Evolutionary conservation across 2,113 vertebrate species (phyloP).

Genomic region (Grammomys surdaster): DNA sequence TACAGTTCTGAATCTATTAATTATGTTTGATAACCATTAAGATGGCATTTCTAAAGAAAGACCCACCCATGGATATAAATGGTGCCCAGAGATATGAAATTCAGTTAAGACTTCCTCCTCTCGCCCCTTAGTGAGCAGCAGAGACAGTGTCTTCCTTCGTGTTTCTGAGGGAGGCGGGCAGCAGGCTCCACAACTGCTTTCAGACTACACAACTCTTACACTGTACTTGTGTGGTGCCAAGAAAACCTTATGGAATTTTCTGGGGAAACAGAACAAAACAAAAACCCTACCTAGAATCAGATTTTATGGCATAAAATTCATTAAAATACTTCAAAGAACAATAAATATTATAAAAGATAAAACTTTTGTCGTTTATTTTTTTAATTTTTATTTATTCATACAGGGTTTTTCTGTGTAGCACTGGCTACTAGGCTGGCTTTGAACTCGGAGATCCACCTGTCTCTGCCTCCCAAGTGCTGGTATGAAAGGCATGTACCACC

Average conservation of each 20-base stretch:
- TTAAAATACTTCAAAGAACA: conserved; percentile 50
- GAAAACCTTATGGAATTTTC: conserved; percentile 20
- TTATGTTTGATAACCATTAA: background rate
- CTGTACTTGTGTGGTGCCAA: background rate
- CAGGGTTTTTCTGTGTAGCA: background rate
- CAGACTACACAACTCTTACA: conserved; percentile 15
- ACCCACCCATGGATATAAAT: background rate
- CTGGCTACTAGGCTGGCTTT: background rate
- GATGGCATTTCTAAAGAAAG: conserved; percentile 21
- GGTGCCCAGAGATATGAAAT: conserved; percentile 23
- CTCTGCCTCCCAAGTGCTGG: background rate
- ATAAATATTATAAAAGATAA: conserved; percentile 43
- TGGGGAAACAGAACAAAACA: background rate
- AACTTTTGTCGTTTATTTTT: background rate
- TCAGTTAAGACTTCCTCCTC: background rate
- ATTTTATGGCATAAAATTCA: conserved; percentile 24
- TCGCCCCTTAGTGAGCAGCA: background rate
- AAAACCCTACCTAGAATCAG: background rate
- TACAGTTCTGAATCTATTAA: background rate
- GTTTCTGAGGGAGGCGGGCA: conserved; percentile 4
- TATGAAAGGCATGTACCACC: background rate
- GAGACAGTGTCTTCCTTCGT: background rate
- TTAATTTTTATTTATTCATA: background rate
- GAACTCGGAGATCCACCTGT: background rate
- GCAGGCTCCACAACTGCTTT: conserved; percentile 1